Conservation (phyloP, 1,140 invertebrate genomes). For the Nomia melanderi region DNA sequence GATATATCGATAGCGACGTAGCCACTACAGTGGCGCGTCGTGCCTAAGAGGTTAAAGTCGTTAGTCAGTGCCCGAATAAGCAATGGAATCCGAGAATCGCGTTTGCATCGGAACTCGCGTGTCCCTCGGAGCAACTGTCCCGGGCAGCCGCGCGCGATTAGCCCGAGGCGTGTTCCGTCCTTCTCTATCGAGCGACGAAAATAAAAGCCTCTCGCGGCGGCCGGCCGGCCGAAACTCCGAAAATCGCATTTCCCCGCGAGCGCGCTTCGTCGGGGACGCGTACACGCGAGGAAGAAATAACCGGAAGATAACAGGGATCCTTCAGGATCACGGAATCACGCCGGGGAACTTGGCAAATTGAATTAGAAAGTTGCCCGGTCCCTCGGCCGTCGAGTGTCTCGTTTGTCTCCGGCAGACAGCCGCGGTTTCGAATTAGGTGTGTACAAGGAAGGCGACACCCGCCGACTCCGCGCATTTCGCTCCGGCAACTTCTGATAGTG, state of each 20-base stretch:
- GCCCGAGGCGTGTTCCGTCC: too few species aligned
- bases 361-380: slow-evolving; percentile 69
- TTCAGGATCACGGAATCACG: slow-evolving; percentile 61
- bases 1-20: too few species aligned
- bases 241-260: background rate
- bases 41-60: too few species aligned
- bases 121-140: background rate
- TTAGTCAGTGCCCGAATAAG: too few species aligned
- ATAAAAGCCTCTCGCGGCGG: too few species aligned
- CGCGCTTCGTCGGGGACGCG: background rate
- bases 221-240: too few species aligned
- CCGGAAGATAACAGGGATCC: slow-evolving; percentile 52
- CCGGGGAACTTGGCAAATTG: slow-evolving; percentile 64
- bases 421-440: slow-evolving; percentile 46
- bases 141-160: too few species aligned
- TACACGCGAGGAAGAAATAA: background rate
- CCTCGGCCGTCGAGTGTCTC: slow-evolving; percentile 59
- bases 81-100: background rate
- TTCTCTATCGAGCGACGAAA: too few species aligned
- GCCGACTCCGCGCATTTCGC: slow-evolving; percentile 25
- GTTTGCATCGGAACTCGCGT: background rate
- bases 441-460: background rate
- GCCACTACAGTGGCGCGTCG: too few species aligned
- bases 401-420: slow-evolving; percentile 44
- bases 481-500: slow-evolving; percentile 21